Conservation (phyloP, 2,888 invertebrate species). For the Geophilus truncorum region DNA sequence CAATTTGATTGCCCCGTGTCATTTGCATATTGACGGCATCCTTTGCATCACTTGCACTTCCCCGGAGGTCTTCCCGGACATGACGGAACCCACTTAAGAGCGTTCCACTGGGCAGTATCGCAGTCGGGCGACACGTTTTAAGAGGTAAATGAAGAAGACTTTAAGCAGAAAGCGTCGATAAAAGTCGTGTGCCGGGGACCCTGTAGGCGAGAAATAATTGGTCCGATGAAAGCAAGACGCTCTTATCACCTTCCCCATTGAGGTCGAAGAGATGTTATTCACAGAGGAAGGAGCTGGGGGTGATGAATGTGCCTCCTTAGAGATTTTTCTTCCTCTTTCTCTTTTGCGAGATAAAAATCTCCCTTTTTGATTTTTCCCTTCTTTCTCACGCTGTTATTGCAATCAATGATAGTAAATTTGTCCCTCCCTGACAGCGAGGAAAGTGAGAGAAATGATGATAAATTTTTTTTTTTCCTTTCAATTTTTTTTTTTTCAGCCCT, state of each 20-base stretch:
- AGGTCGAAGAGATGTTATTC: conserved; percentile 16
- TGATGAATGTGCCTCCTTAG: conserved; percentile 4
- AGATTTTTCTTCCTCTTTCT: background rate
- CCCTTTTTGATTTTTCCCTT: background rate
- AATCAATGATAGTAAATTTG: conserved; percentile 20
- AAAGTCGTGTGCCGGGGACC: background rate
- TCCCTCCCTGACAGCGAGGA: background rate
- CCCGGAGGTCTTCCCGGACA: background rate
- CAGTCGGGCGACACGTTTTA: background rate
- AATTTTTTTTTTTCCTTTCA: background rate
- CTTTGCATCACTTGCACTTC: background rate
- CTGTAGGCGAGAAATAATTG: conserved; percentile 11
- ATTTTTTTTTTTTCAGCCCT: too few species aligned
- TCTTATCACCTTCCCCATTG: background rate
- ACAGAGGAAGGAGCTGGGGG: background rate
- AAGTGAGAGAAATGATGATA: background rate
- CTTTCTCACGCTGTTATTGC: background rate
- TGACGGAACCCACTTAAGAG: background rate
- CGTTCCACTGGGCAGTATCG: background rate
- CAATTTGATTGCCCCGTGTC: background rate
- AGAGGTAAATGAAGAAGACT: background rate
- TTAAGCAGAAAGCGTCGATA: background rate
- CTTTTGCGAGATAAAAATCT: background rate
- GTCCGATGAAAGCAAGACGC: conserved; percentile 4
- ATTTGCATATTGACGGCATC: background rate